phyloP scores from a whole-genome alignment of 2,888 invertebrate genomes.

The Machimus atricapillus region DNA sequence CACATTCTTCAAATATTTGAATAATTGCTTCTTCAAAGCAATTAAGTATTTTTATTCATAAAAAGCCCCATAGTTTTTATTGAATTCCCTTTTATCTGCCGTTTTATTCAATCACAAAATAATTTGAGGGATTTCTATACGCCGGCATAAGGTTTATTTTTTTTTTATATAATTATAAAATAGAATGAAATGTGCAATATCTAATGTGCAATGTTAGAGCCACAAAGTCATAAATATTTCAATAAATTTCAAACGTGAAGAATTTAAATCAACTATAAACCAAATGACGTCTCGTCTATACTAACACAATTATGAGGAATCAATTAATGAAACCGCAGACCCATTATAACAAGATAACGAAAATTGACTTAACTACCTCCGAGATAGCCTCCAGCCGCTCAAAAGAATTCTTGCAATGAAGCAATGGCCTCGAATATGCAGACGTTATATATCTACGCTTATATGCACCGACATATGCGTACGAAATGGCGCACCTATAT shows the following conservation, averaged over 20 bases:
- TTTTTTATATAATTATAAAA: background rate
- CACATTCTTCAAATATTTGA: background rate
- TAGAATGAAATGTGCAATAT: background rate
- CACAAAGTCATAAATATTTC: background rate
- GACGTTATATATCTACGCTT: background rate
- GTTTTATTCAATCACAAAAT: background rate
- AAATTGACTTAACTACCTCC: slow-evolving; percentile 40
- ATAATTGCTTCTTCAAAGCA: background rate
- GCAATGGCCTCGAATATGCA: slow-evolving; percentile 15
- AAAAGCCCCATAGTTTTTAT: background rate
- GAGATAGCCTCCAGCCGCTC: slow-evolving; percentile 32
- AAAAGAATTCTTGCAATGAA: slow-evolving; percentile 25
- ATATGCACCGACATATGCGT: background rate
- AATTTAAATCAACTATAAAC: background rate
- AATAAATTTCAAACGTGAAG: background rate
- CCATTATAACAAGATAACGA: slow-evolving; percentile 41
- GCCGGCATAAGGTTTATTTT: background rate
- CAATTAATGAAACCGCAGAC: slow-evolving; percentile 41
- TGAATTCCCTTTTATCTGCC: background rate
- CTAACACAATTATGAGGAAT: slow-evolving; percentile 34
- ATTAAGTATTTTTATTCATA: background rate
- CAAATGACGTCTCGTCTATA: background rate
- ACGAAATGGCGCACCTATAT: slow-evolving; percentile 5
- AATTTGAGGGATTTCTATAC: background rate
- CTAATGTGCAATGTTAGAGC: background rate